phyloP scores from a whole-genome alignment of 2,113 vertebrate species.

The Vulpes ferrilata region DNA sequence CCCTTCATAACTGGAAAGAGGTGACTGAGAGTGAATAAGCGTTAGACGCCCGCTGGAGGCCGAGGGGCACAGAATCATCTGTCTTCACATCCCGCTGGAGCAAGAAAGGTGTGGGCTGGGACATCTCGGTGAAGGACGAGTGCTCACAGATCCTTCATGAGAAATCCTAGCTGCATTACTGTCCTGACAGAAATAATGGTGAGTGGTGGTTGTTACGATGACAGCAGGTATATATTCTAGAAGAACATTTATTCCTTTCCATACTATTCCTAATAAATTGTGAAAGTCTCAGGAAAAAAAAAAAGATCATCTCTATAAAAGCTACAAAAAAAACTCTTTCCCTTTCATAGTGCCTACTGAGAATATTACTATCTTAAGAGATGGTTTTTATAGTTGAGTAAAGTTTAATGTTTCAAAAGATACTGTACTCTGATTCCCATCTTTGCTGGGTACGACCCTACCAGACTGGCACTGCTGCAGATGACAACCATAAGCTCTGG shows the following conservation, averaged over 20 bases:
- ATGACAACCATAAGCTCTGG: not conserved
- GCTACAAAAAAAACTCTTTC: not conserved
- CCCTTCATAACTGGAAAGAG: not conserved
- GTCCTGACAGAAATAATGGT: not conserved
- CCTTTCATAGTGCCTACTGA: not conserved
- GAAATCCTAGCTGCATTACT: not conserved
- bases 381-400: not conserved
- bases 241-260: not conserved
- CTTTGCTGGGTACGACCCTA: not conserved
- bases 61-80: no score
- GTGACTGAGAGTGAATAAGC: not conserved
- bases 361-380: not conserved
- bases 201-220: not conserved
- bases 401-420: not conserved
- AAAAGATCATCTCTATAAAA: not conserved
- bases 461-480: not conserved
- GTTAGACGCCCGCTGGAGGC: not conserved
- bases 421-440: not conserved
- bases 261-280: not conserved
- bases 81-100: not conserved
- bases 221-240: not conserved
- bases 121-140: not conserved
- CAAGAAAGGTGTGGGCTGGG: not conserved
- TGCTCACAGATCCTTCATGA: not conserved
- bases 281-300: not conserved